phyloP scores from a whole-genome alignment of 2,113 vertebrate genomes.

The Damaliscus lunatus region DNA sequence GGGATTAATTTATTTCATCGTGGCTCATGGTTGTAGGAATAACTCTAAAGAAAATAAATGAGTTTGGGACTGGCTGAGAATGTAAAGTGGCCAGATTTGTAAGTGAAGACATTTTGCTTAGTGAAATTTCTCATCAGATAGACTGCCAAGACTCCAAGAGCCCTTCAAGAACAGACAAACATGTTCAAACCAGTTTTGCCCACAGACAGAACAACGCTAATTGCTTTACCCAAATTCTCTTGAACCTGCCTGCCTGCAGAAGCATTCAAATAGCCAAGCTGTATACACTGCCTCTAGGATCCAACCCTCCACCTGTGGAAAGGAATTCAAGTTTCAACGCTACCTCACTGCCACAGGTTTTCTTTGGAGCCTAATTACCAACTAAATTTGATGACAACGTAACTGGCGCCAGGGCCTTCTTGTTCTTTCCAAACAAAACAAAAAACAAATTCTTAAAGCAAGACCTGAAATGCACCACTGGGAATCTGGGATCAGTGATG shows the following conservation, averaged over 20 bases:
- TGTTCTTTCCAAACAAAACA: conserved; percentile 78
- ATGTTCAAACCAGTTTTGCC: conserved; percentile 68
- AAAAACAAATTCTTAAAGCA: conserved; percentile 74
- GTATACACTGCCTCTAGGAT: conserved; percentile 59
- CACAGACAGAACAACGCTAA: conserved; percentile 53
- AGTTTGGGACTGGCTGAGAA: not conserved
- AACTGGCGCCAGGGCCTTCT: conserved; percentile 76
- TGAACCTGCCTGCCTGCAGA: conserved; percentile 71
- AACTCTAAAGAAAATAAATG: conserved; percentile 41
- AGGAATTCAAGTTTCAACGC: conserved; percentile 72
- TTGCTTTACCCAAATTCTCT: conserved; percentile 70
- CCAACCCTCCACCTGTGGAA: conserved; percentile 70
- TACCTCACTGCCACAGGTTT: conserved; percentile 71
- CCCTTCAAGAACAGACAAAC: conserved; percentile 50
- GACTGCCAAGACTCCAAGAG: conserved; percentile 55
- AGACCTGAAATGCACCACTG: conserved; percentile 69
- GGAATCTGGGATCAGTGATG: conserved; percentile 46
- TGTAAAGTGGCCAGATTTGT: conserved; percentile 68
- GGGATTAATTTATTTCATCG: conserved; percentile 69
- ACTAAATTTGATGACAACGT: conserved; percentile 66
- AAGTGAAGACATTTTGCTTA: conserved; percentile 74
- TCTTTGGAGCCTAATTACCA: conserved; percentile 79
- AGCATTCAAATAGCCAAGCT: conserved; percentile 76
- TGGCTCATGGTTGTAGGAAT: conserved; percentile 65
- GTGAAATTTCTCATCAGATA: conserved; percentile 65